Percentiles rank a stretch among this genome's conserved stretches.
Conservation (phyloP, 2,797 vertebrate genomes). For the Sciaenops ocellatus region DNA sequence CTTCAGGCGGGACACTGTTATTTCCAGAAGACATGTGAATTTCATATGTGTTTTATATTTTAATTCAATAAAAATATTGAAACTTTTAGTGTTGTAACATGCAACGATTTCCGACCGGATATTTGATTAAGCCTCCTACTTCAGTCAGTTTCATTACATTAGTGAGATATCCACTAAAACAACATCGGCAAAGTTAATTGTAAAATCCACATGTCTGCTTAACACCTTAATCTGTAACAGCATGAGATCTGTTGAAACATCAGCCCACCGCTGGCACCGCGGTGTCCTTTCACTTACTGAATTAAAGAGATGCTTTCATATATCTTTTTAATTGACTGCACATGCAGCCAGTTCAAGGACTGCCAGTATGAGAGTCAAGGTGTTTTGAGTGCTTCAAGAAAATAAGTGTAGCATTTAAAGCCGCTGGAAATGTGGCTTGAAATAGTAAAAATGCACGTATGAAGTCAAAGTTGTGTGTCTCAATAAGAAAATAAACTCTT, state of each 20-base stretch:
- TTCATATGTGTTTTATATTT: slow-evolving; percentile 15
- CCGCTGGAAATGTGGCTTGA: no score
- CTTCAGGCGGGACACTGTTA: slow-evolving; percentile 30
- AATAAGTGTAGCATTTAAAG: neutral
- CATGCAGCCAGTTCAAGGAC: slow-evolving; percentile 1
- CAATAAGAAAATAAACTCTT: no score
- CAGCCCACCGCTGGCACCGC: slow-evolving; percentile 12
- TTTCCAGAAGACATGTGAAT: slow-evolving; percentile 15
- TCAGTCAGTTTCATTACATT: neutral
- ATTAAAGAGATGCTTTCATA: slow-evolving; percentile 13
- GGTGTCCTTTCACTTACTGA: slow-evolving; percentile 2
- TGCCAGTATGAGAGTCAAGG: neutral
- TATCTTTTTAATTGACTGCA: slow-evolving; percentile 14
- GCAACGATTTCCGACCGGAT: neutral
- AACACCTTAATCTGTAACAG: slow-evolving; percentile 23
- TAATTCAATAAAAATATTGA: slow-evolving; percentile 4
- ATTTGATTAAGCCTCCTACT: neutral
- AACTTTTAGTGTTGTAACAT: neutral
- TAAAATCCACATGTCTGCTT: slow-evolving; percentile 12
- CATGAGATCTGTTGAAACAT: slow-evolving; percentile 10
- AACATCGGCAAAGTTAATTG: slow-evolving; percentile 19
- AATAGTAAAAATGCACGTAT: no score
- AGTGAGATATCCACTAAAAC: neutral
- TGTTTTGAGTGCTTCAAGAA: neutral
- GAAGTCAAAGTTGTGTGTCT: no score